Evolutionary conservation across 1,140 invertebrate genomes (phyloP).

Genomic region (Bemisia tabaci): DNA sequence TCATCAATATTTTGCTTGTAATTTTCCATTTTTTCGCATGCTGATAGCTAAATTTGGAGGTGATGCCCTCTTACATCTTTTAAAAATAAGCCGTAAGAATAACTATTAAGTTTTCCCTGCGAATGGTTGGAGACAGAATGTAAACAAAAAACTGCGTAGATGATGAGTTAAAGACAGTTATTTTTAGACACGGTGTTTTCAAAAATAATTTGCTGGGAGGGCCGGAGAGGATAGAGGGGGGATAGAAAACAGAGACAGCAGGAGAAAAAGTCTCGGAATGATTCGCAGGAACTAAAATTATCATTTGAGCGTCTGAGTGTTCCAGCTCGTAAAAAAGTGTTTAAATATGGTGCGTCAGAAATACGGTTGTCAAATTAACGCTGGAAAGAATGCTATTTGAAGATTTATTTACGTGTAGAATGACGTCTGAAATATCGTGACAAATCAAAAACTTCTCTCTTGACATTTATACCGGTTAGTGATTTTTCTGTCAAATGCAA

Average conservation of each 20-base stretch:
- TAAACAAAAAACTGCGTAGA: background rate
- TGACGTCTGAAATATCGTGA: too few relatives aligned
- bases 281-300: background rate
- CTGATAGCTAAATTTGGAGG: too few relatives aligned
- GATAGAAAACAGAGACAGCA: background rate
- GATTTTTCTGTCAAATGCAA: too few relatives aligned
- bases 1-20: too few relatives aligned
- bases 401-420: background rate
- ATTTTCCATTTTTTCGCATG: too few relatives aligned
- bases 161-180: background rate
- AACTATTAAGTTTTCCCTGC: background rate
- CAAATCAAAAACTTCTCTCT: too few relatives aligned
- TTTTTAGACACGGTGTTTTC: background rate
- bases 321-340: too few relatives aligned
- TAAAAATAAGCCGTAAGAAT: background rate
- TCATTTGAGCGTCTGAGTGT: too few relatives aligned
- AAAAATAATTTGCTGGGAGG: background rate
- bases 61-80: too few relatives aligned
- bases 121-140: background rate
- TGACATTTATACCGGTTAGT: too few relatives aligned
- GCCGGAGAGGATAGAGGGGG: background rate
- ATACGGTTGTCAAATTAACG: background rate
- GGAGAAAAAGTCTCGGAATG: background rate
- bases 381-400: background rate
- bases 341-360: background rate